Base-by-base conservation (phyloP, 2,888 invertebrate genomes). In the Sipha maydis region DNA sequence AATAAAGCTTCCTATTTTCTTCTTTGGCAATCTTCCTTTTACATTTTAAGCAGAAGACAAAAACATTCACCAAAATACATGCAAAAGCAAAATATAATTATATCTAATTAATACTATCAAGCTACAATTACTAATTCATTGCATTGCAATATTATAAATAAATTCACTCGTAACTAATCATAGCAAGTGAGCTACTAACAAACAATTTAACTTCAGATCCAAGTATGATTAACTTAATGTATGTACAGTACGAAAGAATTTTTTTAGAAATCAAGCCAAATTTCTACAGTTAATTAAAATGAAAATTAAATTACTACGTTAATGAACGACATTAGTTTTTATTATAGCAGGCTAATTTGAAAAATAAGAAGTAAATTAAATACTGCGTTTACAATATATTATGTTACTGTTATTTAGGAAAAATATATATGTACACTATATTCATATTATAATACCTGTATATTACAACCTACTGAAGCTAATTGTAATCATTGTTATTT, bases 11-110 rank as follows among this genome's bases (percentile, higher is more conserved):
- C 88, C 88, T 82, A 88, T 67, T 88, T 75, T 88, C 34, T 67
- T 88, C 67, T 56, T 88, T 67, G 80, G 80, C 38, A 67, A 48
- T 88, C 75, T 82, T 82, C 88, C 82, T 88, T 82, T 82, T 88
- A 88, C 41, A 80, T 88, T 82, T 88, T 88, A 88, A 88, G 88
- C 75, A 85, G 69, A 85, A 69, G 34, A 78, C 34, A 82, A 82
- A 82, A 73, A 88, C 75, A 80, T 82, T 67, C 80, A 80, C 80
- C 88, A 80, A 88, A 82, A 67, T 69, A 82, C 82, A 88, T 88
- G 88, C 88, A 76, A 88, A 75, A 88, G 86, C 86, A 80, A 88
- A 88, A 80, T 41, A 80, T 41, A 82, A 80, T 88, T 48, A 76
- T 73, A 76, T 34, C 19, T 67, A 25, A 61, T 88, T 75, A 88